Percentiles rank a stretch among this genome's conserved stretches.
phyloP scores from a whole-genome alignment of 2,888 invertebrate genomes.

The Caenorhabditis sp. region DNA sequence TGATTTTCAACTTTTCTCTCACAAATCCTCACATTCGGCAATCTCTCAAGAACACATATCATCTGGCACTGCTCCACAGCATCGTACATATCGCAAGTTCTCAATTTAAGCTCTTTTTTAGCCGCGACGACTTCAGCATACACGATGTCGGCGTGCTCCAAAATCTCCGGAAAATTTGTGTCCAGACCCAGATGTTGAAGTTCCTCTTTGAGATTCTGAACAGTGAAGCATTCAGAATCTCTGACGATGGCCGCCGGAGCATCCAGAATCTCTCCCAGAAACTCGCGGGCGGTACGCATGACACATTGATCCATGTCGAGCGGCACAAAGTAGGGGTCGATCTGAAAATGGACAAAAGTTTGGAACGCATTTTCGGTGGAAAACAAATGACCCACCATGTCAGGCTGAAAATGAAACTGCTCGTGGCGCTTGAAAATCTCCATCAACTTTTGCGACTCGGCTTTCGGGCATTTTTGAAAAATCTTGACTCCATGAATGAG shows the following conservation, averaged over 20 bases:
- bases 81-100: conserved; percentile 5
- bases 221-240: not conserved
- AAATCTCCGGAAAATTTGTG: not conserved
- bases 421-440: too few species aligned
- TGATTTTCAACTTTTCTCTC: too few species aligned
- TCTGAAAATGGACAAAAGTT: too few species aligned
- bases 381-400: too few species aligned
- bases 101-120: not conserved
- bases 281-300: not conserved
- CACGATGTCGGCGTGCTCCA: not conserved
- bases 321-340: too few species aligned
- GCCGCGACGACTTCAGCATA: not conserved
- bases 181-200: not conserved
- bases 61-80: not conserved
- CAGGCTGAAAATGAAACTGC: too few species aligned
- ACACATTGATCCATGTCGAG: too few species aligned
- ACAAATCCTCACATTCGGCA: not conserved
- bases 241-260: not conserved
- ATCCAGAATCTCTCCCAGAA: not conserved
- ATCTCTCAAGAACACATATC: not conserved
- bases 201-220: not conserved
- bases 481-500: not conserved
- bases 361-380: too few species aligned
- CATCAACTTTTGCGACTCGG: too few species aligned
- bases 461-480: not conserved